Conservation (phyloP, 1,140 invertebrate genomes). For the Proctacanthus coquilletti region DNA sequence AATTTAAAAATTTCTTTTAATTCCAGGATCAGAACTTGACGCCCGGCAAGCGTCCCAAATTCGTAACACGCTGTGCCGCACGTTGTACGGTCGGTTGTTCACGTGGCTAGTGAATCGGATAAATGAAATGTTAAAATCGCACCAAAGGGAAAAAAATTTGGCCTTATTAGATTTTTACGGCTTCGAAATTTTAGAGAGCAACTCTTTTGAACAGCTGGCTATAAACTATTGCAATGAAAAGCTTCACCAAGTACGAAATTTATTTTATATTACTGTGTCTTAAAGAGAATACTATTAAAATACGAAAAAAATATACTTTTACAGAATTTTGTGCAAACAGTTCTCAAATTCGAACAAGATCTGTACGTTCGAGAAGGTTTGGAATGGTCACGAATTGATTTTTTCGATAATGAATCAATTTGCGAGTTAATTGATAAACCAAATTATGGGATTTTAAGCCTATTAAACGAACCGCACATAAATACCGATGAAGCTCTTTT, state of each 20-base stretch:
- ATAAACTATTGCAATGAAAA: slow-evolving; percentile 89
- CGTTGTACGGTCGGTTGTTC: slow-evolving; percentile 59
- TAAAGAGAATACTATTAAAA: no score
- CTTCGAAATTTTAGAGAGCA: slow-evolving; percentile 64
- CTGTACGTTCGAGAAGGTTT: slow-evolving; percentile 64
- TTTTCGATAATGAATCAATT: slow-evolving; percentile 47
- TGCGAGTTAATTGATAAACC: slow-evolving; percentile 29
- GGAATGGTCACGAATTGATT: slow-evolving; percentile 50
- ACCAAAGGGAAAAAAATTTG: slow-evolving; percentile 32
- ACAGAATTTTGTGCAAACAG: slow-evolving; percentile 24
- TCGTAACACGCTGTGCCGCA: slow-evolving; percentile 47
- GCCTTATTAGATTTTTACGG: slow-evolving; percentile 78
- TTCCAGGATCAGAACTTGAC: slow-evolving; percentile 32
- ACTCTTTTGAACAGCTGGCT: slow-evolving; percentile 64
- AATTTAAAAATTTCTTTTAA: slow-evolving; percentile 3
- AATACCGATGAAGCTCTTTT: slow-evolving; percentile 56
- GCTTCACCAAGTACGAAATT: slow-evolving; percentile 50
- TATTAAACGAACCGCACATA: slow-evolving; percentile 60
- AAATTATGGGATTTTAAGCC: slow-evolving; percentile 40
- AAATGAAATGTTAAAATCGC: slow-evolving; percentile 55
- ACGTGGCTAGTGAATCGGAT: slow-evolving; percentile 59
- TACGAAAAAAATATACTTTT: no score
- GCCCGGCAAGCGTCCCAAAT: slow-evolving; percentile 42
- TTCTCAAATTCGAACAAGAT: slow-evolving; percentile 53
- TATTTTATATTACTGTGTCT: no score